Evolutionary conservation across 2,113 vertebrate genomes (phyloP).

Genomic region (Charadrius vociferus): DNA sequence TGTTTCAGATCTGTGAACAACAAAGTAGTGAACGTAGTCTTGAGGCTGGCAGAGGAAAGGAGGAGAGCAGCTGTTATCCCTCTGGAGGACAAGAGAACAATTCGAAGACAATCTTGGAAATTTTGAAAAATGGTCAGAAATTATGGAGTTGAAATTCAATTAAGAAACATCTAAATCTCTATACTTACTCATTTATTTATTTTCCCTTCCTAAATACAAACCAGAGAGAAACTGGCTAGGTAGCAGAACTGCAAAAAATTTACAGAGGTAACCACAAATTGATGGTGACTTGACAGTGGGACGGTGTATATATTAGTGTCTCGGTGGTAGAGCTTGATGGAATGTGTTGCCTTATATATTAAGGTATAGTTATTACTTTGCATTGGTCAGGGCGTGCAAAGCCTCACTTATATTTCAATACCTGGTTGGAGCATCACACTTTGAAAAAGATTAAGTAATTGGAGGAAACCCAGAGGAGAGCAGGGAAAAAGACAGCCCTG

Average conservation of each 20-base stretch:
- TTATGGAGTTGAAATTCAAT: background rate
- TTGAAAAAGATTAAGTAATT: background rate
- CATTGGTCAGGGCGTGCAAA: background rate
- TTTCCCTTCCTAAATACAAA: background rate
- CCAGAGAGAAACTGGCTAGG: background rate
- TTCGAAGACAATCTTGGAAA: background rate
- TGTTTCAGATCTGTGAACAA: fast-evolving
- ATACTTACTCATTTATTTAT: background rate
- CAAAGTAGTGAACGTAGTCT: fast-evolving
- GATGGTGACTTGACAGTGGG: background rate
- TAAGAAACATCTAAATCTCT: background rate
- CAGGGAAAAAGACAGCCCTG: background rate
- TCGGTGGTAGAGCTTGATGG: background rate
- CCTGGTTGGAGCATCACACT: background rate
- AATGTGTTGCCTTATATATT: background rate
- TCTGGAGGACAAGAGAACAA: fast-evolving
- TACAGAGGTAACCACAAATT: background rate
- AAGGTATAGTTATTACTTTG: background rate
- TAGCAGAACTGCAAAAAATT: background rate
- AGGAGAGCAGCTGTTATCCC: background rate
- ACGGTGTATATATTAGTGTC: background rate
- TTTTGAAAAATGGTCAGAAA: background rate
- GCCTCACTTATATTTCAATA: background rate
- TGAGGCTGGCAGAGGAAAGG: background rate
- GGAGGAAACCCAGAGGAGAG: background rate